These are phyloP conservation scores for Erpetoichthys calabaricus DNA, from an alignment of 2,797 vertebrate species.

Conservation along the genomic window DNA sequence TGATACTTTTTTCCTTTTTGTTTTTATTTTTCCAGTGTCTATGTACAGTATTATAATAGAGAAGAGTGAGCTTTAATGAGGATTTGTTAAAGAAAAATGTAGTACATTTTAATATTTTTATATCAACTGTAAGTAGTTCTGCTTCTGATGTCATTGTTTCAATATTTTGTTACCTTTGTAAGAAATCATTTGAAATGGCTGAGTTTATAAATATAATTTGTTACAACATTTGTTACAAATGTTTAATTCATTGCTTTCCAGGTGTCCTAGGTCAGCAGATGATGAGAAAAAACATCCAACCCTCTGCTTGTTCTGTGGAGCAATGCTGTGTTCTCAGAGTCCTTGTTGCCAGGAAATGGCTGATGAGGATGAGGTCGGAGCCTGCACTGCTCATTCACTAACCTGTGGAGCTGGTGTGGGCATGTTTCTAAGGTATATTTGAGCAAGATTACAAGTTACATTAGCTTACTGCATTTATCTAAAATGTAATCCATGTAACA, in stretches of 20 bases:
- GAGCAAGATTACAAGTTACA: not conserved
- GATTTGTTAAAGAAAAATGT: not conserved
- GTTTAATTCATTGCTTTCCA: conserved; percentile 26
- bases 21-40: not conserved
- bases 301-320: conserved; percentile 84
- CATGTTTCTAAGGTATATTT: conserved; percentile 83
- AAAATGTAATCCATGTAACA: not conserved
- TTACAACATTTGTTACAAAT: too few relatives aligned
- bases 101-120: not conserved
- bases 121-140: too few relatives aligned
- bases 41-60: not conserved
- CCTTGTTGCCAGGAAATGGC: conserved; percentile 78
- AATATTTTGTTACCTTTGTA: too few relatives aligned
- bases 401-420: conserved; percentile 88
- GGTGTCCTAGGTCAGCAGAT: conserved; percentile 80
- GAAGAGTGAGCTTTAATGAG: not conserved
- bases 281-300: conserved; percentile 86
- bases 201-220: too few relatives aligned
- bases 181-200: too few relatives aligned
- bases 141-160: too few relatives aligned
- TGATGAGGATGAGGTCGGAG: conserved; percentile 81
- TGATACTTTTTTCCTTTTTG: too few relatives aligned
- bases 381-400: conserved; percentile 81
- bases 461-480: not conserved
- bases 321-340: conserved; percentile 86